Base-by-base conservation (phyloP, 2,113 vertebrate genomes). In the Coracopsis vasa region DNA sequence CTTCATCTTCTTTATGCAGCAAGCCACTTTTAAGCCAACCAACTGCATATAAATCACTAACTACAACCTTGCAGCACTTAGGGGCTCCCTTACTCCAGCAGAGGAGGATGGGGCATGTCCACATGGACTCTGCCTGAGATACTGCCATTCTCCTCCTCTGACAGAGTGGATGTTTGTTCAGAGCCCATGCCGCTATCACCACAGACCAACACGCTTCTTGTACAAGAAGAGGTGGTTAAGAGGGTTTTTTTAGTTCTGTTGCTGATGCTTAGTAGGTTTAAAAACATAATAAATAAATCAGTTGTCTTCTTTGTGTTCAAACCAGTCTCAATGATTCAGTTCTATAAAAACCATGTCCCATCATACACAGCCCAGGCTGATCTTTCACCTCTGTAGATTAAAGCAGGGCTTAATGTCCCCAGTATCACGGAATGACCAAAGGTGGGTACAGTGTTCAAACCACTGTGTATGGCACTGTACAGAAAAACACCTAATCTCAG, bases 141-240 rank as follows among this genome's bases (percentile, higher is more conserved):
- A 23, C 25, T 2, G 1, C n/a, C 23, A 4, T 1, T 0, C 29
- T 77, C 37, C 7, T 72, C 18, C 39, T 65, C 44, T 65, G 42
- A 20, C 7, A 1, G 25, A 1, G 29, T 11, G n/a, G 24, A 28
- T 64, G 24, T 16, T 70, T 62, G 20, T 42, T 65, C 42, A 35
- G 33, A 75, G 67, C 42, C 69, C 48, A 13, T 12, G 42, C 41
- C 27, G 56, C 50, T 12, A 42, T 10, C 86, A 44, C 47, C 4
- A 3, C 67, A 69, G 35, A 50, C 42, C 28, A 21, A 56, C 53
- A 56, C 29, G 4, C 35, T 42, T 84, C 45, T 60, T 24, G 27
- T 28, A 37, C 48, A 17, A 61, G 66, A 73, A 47, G 33, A 65
- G 48, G n/a, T 31, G 48, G 39, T 50, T 21, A 44, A 50, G 51